Percentiles rank a stretch among this genome's conserved stretches.
These are phyloP conservation scores for Callinectes sapidus DNA, from an alignment of 2,888 invertebrate genomes.

Conservation along the genomic window DNA sequence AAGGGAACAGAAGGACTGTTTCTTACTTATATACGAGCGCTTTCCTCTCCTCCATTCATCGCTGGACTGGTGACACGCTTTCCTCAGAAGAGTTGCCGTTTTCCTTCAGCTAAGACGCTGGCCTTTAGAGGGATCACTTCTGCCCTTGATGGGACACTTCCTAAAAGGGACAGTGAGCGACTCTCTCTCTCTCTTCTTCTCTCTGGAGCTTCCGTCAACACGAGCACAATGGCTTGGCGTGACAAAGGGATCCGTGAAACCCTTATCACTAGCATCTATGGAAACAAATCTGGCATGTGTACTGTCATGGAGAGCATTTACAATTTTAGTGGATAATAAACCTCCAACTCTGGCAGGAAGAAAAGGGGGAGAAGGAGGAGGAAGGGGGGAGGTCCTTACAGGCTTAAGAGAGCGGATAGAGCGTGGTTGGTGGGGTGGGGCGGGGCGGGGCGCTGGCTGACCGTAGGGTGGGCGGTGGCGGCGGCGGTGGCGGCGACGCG, in stretches of 20 bases:
- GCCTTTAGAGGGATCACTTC: background rate
- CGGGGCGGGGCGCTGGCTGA: constrained; percentile 6
- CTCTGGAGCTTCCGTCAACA: background rate
- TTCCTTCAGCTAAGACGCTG: background rate
- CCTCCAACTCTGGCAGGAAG: background rate
- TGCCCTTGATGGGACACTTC: constrained; percentile 17
- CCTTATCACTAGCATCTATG: background rate
- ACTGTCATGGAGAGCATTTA: constrained; percentile 23
- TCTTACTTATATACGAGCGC: constrained; percentile 3
- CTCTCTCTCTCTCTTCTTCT: background rate
- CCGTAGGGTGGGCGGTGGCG: constrained; percentile 18
- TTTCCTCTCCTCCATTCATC: constrained; percentile 45
- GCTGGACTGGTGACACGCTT: constrained; percentile 23
- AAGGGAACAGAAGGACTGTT: background rate
- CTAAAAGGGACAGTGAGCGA: constrained; percentile 4
- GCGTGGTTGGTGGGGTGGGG: background rate
- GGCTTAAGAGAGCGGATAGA: background rate
- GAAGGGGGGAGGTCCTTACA: background rate
- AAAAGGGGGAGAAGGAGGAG: background rate
- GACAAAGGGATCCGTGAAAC: background rate
- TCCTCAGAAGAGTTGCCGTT: constrained; percentile 6
- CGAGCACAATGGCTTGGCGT: background rate
- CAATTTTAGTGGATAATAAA: constrained; percentile 19
- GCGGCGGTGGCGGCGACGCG: background rate
- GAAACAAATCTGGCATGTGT: constrained; percentile 10